Percentiles rank a stretch among this genome's conserved stretches.
Conservation (phyloP, 2,888 invertebrate species). For the Opisthograptis luteolata region DNA sequence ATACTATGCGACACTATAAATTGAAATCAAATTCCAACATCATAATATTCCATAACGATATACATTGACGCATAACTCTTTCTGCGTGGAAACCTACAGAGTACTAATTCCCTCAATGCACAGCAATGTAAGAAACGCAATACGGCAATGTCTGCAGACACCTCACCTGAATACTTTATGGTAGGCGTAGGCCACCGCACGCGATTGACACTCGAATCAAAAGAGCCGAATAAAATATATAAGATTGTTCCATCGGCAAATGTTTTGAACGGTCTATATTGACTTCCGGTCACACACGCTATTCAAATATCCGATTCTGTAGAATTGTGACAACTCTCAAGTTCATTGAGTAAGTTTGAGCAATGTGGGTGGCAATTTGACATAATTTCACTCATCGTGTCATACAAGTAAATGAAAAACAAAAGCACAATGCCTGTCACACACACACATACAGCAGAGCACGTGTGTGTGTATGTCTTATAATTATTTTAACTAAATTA, state of each 20-base stretch:
- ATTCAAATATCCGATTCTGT: slow-evolving; percentile 41
- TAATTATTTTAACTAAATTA: too few relatives aligned
- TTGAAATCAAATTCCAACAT: slow-evolving; percentile 60
- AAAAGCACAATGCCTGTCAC: too few relatives aligned
- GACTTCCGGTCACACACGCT: slow-evolving; percentile 49
- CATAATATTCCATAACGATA: slow-evolving; percentile 40
- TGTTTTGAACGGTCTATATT: slow-evolving; percentile 51
- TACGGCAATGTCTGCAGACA: slow-evolving; percentile 38
- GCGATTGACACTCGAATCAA: slow-evolving; percentile 49
- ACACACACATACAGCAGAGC: too few relatives aligned
- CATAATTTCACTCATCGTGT: too few relatives aligned
- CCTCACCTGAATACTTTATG: slow-evolving; percentile 34
- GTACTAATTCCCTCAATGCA: neutral
- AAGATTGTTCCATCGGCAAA: slow-evolving; percentile 47
- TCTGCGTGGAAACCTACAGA: neutral
- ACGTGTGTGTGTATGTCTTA: too few relatives aligned
- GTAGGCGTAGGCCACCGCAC: slow-evolving; percentile 42
- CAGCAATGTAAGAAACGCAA: slow-evolving; percentile 43
- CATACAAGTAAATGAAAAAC: too few relatives aligned
- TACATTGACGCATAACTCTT: slow-evolving; percentile 45
- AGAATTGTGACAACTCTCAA: slow-evolving; percentile 23
- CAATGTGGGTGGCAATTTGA: slow-evolving; percentile 7
- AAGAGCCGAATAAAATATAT: slow-evolving; percentile 58
- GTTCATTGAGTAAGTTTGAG: slow-evolving; percentile 15
- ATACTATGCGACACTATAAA: slow-evolving; percentile 73